phyloP scores from a whole-genome alignment of 2,888 invertebrate genomes.

The Dermolepida albohirtum region DNA sequence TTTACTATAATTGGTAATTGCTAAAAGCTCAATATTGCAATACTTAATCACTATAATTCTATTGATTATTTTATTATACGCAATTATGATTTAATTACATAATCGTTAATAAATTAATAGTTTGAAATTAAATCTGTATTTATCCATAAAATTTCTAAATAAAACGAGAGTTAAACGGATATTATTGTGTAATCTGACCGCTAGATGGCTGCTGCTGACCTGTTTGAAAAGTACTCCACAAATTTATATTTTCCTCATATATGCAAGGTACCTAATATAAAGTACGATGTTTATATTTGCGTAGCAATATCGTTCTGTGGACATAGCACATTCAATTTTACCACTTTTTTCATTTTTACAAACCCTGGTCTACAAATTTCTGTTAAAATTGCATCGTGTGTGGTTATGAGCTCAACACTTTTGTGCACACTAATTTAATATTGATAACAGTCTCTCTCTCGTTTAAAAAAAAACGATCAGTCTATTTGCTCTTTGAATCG shows the following conservation, averaged over 20 bases:
- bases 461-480: slow-evolving; percentile 2
- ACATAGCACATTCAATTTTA: slow-evolving; percentile 60
- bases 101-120: background rate
- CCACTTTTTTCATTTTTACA: slow-evolving; percentile 55
- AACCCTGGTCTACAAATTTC: slow-evolving; percentile 51
- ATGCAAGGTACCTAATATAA: slow-evolving; percentile 62
- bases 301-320: slow-evolving; percentile 61
- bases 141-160: slow-evolving; percentile 8
- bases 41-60: background rate
- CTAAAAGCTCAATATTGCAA: too few species aligned
- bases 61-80: background rate
- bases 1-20: too few species aligned
- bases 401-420: slow-evolving; percentile 48
- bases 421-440: slow-evolving; percentile 45
- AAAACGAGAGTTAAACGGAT: slow-evolving; percentile 45
- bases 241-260: slow-evolving; percentile 61
- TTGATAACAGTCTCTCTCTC: slow-evolving; percentile 32
- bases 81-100: background rate
- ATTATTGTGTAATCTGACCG: slow-evolving; percentile 55
- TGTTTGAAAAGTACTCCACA: slow-evolving; percentile 55
- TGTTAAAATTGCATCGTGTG: slow-evolving; percentile 52
- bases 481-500: too few species aligned
- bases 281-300: slow-evolving; percentile 63
- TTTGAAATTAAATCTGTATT: background rate
- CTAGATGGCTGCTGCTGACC: slow-evolving; percentile 55